Base-by-base conservation (phyloP, 2,888 invertebrate genomes). In the Apomyelois bistriatella region DNA sequence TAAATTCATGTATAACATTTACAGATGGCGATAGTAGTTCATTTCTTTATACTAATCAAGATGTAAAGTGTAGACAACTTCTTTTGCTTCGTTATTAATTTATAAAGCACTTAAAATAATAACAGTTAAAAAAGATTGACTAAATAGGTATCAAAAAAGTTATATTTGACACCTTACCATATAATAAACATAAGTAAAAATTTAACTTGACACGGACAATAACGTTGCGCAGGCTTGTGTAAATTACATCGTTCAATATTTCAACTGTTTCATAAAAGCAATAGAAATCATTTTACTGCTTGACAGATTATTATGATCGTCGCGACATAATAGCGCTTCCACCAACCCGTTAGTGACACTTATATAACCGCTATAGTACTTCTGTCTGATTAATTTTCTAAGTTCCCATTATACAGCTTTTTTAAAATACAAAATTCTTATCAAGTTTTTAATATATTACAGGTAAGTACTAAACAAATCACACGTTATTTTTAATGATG, bases 251-350 rank as follows among this genome's bases (percentile, higher is more conserved):
- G 28, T 43, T 12, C 12, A 28, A 43, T 28, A 5, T 28, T 43
- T 43, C n/a, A 32, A 32, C 32, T 5, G 13, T 47, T 32, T 38
- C 38, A 48, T 22, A 38, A 41, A 50, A 50, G 30, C 40, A 30
- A 40, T 50, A 40, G 30, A 13, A 40, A 50, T 50, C 13, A 37
- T 16, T 48, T 50, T 32, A 50, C 15, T 22, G 22, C 49, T 30
- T 50, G 49, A 50, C 49, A 50, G 49, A 40, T 50, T 32, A 32
- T n/a, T 50, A 40, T 32, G 15, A 32, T 40, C 38, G 49, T 15
- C 28, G 9, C 13, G 37, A 49, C 38, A 38, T 15, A 30, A 40
- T 30, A 12, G 28, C 49, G 28, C 49, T 50, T 38, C 40, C 28
- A 41, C 32, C 32, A 10, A 28, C 38, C 22, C 48, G 48, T 48